phyloP scores from a whole-genome alignment of 2,797 vertebrate species.

The Acomys russatus region DNA sequence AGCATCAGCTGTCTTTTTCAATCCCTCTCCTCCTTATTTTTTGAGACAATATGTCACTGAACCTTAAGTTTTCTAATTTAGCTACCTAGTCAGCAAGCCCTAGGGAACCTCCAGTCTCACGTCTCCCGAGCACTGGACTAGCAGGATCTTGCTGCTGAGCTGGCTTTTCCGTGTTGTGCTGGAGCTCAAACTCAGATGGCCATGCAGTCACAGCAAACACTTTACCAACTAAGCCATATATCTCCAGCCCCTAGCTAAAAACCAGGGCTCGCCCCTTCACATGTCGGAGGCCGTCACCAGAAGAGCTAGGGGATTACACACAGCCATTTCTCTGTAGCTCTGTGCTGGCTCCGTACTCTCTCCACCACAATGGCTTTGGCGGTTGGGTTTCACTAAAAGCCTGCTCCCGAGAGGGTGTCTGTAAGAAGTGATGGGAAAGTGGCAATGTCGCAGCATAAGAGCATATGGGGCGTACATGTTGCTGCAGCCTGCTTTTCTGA shows the following conservation, averaged over 20 bases:
- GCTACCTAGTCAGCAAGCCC: not conserved
- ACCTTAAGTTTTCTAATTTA: not conserved
- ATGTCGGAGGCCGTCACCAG: not conserved
- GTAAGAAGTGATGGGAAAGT: not conserved
- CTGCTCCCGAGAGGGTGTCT: not conserved
- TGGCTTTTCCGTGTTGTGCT: not conserved
- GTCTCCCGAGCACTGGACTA: no score
- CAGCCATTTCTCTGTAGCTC: not conserved
- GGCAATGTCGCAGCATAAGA: not conserved
- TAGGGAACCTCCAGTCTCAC: not conserved
- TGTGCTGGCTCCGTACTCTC: not conserved
- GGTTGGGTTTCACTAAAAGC: conserved; percentile 24
- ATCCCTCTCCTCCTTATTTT: not conserved
- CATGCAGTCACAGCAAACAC: not conserved
- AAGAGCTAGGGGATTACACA: not conserved
- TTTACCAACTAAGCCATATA: not conserved
- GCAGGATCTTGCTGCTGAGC: not conserved
- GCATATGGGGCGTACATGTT: not conserved
- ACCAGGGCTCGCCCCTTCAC: not conserved
- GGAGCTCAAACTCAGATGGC: not conserved
- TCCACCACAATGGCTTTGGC: not conserved
- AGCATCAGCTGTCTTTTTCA: not conserved
- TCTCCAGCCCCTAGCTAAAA: not conserved
- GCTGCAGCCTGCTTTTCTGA: not conserved
- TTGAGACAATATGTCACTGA: not conserved